Base-by-base conservation (phyloP, 2,113 vertebrate species). In the Chascanopsetta lugubris region DNA sequence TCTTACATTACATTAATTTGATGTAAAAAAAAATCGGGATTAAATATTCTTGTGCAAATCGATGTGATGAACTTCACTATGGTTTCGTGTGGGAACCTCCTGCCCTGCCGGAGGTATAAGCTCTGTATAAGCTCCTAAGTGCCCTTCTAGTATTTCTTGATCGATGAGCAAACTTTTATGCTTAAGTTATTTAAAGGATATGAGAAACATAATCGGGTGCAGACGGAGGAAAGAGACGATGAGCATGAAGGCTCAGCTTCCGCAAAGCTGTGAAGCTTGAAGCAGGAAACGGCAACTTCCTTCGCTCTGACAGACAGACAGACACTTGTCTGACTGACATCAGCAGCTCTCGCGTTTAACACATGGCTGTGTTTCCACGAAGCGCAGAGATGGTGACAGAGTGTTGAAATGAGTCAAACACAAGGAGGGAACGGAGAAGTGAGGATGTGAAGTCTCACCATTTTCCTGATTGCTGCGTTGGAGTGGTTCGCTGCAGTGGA, bases 401-500 rank as follows among this genome's bases (percentile, higher is more conserved):
- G 30, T 45, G 32, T 27, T 36, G 36, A 34, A 58, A 68, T 12
- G 6, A 42, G 6, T 32, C 51, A n/a, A 6, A n/a, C 53, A 25
- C 20, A 54, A 43, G 47, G 11, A 22, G 27, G 17, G 55, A 18
- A 51, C 8, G 47, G 45, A 25, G 17, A 2, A 29, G 4, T 32
- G 12, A 59, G 5, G 6, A n/a, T 13, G 6, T 2, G 8, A 34
- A 47, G 26, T 34, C 88, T 93, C 78, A 99, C 97, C 96, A 97
- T 97, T 88, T 99, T 99, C 60, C 93, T 92, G 81, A 99, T 99
- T 69, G 97, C 97, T 13, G 96, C 94, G 0, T 99, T 99, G 13
- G 97, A 99, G 72, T 99, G 97, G 84, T 97, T 96, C 0, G 97
- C 96, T 30, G 97, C 97, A 0, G 95, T 99, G 5, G 97, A 95